phyloP scores from a whole-genome alignment of 2,113 vertebrate genomes.

The Eulemur macaco region DNA sequence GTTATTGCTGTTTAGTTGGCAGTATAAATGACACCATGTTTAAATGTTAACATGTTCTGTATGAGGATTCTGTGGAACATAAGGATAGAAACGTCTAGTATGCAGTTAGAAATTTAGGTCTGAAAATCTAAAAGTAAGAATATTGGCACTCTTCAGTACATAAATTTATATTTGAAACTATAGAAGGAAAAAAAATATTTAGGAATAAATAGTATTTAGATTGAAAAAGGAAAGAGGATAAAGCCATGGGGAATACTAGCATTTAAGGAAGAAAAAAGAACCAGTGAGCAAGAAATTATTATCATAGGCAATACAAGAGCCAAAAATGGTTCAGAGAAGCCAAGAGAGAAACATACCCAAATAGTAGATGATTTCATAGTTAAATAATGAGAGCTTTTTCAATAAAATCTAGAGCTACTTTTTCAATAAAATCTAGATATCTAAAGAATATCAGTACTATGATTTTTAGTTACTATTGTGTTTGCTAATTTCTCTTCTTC shows the following conservation, averaged over 20 bases:
- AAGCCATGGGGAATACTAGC: neutral
- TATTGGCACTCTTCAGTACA: neutral
- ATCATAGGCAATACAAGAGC: neutral
- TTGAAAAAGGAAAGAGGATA: slow-evolving; percentile 2
- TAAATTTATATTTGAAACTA: neutral
- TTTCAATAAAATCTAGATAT: slow-evolving; percentile 35
- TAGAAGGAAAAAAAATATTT: slow-evolving; percentile 10
- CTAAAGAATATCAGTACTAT: neutral
- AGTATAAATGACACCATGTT: neutral
- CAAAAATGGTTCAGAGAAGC: neutral
- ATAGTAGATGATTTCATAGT: slow-evolving; percentile 11
- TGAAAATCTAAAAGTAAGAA: slow-evolving; percentile 40
- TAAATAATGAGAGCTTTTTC: slow-evolving; percentile 23
- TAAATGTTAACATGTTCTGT: neutral
- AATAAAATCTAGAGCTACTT: slow-evolving; percentile 34
- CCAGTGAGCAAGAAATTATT: neutral
- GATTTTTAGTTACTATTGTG: slow-evolving; percentile 52
- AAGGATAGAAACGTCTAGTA: neutral
- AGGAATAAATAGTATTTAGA: slow-evolving; percentile 31
- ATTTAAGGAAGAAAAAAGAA: slow-evolving; percentile 29
- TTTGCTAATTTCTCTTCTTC: slow-evolving; percentile 71
- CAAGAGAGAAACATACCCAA: neutral
- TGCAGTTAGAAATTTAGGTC: slow-evolving; percentile 16
- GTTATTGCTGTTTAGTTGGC: neutral
- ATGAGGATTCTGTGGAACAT: neutral